Conservation (phyloP, 2,888 invertebrate genomes). For the Pocota personata region DNA sequence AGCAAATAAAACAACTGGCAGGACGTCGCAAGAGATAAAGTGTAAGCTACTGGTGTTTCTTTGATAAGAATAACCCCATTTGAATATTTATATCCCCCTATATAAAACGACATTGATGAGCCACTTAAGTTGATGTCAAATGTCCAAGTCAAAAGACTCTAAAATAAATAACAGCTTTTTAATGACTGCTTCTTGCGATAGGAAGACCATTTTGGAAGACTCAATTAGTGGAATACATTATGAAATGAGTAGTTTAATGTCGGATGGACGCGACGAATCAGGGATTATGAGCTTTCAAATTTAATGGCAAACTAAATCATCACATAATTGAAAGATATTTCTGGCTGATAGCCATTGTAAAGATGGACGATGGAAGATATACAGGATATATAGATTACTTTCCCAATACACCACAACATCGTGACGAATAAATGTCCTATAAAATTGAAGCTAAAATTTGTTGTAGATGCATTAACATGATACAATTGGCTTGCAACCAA, state of each 20-base stretch:
- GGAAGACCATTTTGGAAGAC: neutral
- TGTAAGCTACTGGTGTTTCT: neutral
- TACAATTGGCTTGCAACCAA: neutral
- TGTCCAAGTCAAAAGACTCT: neutral
- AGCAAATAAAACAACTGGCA: too few relatives aligned
- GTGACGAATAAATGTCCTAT: too few relatives aligned
- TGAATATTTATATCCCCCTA: neutral
- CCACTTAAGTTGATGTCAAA: neutral
- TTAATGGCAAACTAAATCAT: conserved; percentile 11
- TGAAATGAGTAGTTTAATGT: neutral
- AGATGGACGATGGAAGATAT: neutral
- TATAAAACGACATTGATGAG: neutral
- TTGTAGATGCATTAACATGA: too few relatives aligned
- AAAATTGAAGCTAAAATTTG: too few relatives aligned
- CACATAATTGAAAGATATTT: conserved; percentile 3
- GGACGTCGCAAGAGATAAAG: too few relatives aligned
- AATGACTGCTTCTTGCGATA: neutral
- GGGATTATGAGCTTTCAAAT: neutral
- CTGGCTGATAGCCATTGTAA: neutral
- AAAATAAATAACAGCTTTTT: neutral
- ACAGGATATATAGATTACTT: neutral
- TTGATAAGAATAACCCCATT: neutral
- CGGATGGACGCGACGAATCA: neutral
- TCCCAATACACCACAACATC: too few relatives aligned
- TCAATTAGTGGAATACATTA: neutral